Percentiles rank a stretch among this genome's conserved stretches.
Conservation (phyloP, 2,113 vertebrate species). For the Heterocephalus glaber region DNA sequence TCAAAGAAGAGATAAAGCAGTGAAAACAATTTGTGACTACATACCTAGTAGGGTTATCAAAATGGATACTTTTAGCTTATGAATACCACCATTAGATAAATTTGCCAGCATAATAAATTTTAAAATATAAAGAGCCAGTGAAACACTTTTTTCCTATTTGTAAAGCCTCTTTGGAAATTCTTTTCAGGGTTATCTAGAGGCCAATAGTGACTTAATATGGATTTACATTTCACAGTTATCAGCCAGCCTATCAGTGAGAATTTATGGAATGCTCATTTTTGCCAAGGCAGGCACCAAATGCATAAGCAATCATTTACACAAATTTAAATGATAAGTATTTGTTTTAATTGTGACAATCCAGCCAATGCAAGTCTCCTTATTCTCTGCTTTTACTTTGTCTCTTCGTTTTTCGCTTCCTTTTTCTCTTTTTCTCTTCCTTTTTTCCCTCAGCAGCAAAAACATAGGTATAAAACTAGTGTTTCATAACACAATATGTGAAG, state of each 20-base stretch:
- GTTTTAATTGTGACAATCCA: neutral
- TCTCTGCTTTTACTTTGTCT: neutral
- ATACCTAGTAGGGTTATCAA: neutral
- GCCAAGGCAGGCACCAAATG: neutral
- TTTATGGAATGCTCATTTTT: neutral
- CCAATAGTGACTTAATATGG: neutral
- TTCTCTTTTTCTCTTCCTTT: neutral
- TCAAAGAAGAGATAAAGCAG: neutral
- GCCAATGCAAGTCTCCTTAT: neutral
- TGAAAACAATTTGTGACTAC: neutral
- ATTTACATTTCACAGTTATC: neutral
- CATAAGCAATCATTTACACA: neutral
- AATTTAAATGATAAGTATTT: neutral
- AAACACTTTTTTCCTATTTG: neutral
- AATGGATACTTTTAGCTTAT: neutral
- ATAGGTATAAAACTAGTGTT: neutral
- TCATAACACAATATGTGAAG: neutral
- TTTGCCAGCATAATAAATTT: neutral
- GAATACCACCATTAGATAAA: neutral
- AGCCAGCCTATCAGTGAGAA: neutral
- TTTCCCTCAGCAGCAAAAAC: neutral
- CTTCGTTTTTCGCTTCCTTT: neutral
- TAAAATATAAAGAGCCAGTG: neutral
- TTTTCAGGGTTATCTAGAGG: neutral
- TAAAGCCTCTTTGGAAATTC: neutral